Conservation (phyloP, 2,797 vertebrate genomes). For the Oophaga sylvatica region DNA sequence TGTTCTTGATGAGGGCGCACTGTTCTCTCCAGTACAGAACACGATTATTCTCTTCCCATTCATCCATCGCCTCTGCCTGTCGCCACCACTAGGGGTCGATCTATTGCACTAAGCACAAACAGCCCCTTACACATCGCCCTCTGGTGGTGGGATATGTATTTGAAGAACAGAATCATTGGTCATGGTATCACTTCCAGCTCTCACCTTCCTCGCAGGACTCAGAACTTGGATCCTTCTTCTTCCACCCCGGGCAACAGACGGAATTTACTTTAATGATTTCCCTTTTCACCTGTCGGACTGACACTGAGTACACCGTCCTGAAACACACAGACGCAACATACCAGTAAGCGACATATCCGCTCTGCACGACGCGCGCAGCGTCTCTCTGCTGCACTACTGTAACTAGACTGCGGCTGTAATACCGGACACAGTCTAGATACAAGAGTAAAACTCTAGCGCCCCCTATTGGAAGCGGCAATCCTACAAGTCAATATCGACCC, state of each 20-base stretch:
- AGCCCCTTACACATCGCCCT: not conserved
- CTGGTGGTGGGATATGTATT: not conserved
- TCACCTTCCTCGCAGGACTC: constrained; percentile 69
- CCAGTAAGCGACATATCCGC: not conserved
- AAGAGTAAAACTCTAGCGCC: too few relatives aligned
- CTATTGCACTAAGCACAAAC: not conserved
- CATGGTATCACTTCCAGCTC: not conserved
- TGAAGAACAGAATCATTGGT: too few relatives aligned
- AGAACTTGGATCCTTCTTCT: constrained; percentile 67
- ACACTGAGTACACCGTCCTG: constrained; percentile 69
- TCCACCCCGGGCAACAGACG: constrained; percentile 73
- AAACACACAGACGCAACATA: not conserved
- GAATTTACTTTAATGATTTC: constrained; percentile 65
- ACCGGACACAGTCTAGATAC: too few relatives aligned
- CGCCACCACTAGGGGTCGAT: not conserved
- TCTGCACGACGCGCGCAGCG: not conserved
- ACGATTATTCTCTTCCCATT: not conserved
- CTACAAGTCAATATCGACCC: too few relatives aligned
- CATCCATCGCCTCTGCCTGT: not conserved
- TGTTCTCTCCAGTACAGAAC: not conserved
- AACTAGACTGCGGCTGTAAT: too few relatives aligned
- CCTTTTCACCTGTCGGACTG: constrained; percentile 67
- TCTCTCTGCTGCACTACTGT: not conserved
- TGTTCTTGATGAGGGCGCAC: too few relatives aligned
- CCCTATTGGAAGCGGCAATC: too few relatives aligned